Evolutionary conservation across 2,888 invertebrate species (phyloP).

Genomic region (Cryptus armator): DNA sequence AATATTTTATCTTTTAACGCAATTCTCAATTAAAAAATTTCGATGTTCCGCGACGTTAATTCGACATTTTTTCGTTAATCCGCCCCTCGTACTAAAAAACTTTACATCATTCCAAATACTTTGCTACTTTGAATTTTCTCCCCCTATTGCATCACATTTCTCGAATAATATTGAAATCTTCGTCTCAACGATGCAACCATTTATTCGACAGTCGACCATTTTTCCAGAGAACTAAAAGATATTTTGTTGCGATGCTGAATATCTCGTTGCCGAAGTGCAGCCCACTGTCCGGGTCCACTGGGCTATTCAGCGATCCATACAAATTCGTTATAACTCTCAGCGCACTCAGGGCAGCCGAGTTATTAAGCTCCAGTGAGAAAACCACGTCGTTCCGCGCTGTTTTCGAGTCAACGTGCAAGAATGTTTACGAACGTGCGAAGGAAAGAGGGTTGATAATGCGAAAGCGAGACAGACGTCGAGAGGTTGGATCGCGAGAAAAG

Average conservation of each 20-base stretch:
- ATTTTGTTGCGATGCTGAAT: background rate
- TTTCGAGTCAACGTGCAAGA: conserved; percentile 70
- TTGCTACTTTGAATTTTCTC: no score
- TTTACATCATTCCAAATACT: no score
- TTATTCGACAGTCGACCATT: background rate
- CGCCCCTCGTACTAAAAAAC: no score
- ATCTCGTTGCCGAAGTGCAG: conserved; percentile 2
- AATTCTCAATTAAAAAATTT: no score
- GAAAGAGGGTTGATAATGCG: conserved; percentile 79
- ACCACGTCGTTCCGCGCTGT: conserved; percentile 43
- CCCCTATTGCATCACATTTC: background rate
- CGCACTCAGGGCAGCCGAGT: background rate
- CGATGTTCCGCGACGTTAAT: no score
- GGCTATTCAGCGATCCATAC: conserved; percentile 61
- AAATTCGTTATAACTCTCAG: conserved; percentile 55
- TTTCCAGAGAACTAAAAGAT: background rate
- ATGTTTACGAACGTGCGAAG: conserved; percentile 82
- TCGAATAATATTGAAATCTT: background rate
- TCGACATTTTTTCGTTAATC: no score
- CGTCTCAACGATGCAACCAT: background rate
- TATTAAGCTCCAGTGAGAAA: conserved; percentile 41
- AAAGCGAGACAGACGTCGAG: conserved; percentile 52
- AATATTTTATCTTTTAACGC: no score
- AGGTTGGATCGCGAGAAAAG: conserved; percentile 42
- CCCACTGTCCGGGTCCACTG: background rate